These are phyloP conservation scores for Anableps anableps DNA, from an alignment of 2,797 vertebrate species.

Conservation along the genomic window DNA sequence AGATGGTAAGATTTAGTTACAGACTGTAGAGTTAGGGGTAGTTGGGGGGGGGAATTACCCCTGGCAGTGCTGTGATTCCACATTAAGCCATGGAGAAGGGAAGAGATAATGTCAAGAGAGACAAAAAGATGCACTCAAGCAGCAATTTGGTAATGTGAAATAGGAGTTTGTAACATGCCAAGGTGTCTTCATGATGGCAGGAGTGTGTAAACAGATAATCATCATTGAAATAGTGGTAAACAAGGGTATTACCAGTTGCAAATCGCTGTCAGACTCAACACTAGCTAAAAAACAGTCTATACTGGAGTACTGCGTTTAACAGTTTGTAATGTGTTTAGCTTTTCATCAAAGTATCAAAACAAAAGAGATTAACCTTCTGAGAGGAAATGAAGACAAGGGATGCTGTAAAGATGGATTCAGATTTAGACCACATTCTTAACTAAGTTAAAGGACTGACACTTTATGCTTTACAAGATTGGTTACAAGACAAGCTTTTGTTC, in stretches of 20 bases:
- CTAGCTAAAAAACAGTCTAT: slow-evolving; percentile 13
- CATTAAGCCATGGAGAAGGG: slow-evolving; percentile 84
- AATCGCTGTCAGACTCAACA: slow-evolving; percentile 48
- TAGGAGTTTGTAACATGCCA: slow-evolving; percentile 57
- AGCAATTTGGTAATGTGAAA: slow-evolving; percentile 65
- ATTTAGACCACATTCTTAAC: slow-evolving; percentile 37
- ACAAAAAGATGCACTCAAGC: slow-evolving; percentile 60
- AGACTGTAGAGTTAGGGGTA: slow-evolving; percentile 89
- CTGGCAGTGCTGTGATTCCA: slow-evolving; percentile 88
- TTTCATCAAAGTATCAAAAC: slow-evolving; percentile 36
- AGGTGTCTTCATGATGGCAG: slow-evolving; percentile 56
- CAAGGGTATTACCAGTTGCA: slow-evolving; percentile 67
- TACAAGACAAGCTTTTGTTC: slow-evolving; percentile 29
- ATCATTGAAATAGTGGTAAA: slow-evolving; percentile 69
- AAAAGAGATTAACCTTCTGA: slow-evolving; percentile 26
- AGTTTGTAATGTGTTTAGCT: slow-evolving; percentile 33
- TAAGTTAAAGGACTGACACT: slow-evolving; percentile 20
- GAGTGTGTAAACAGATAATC: slow-evolving; percentile 69
- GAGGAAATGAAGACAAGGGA: slow-evolving; percentile 26
- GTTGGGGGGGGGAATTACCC: slow-evolving; percentile 90
- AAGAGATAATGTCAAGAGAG: slow-evolving; percentile 59
- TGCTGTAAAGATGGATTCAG: slow-evolving; percentile 19
- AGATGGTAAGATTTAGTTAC: slow-evolving; percentile 54
- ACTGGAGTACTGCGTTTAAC: slow-evolving; percentile 17
- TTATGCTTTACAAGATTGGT: slow-evolving; percentile 34